Evolutionary conservation across 2,797 vertebrate genomes (phyloP), one percentile per base, ranked within the genome.

Genomic region (Hirundo rustica): DNA sequence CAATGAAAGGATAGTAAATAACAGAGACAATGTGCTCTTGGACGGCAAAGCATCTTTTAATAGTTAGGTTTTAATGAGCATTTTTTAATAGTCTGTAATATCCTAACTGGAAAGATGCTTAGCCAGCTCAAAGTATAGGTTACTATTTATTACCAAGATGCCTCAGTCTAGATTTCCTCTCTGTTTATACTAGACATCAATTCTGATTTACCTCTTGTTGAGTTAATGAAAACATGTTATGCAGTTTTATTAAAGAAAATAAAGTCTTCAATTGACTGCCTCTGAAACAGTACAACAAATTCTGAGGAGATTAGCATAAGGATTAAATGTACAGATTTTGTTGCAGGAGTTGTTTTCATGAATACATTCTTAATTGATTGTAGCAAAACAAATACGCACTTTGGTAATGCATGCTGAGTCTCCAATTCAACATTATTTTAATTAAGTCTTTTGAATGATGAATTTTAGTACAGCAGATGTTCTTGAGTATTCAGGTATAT

Each of bases 381-480:
- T 89, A 89, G 91, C 88, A 97, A 97, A 97, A 97, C 96, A 97
- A 97, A 97, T 96, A 95, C 25, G 2, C 83, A 88, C 96, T 97
- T 88, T 92, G 82, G 91, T 86, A 95, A 97, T 72, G 93, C 83
- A 51, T 11, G 73, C 89, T 50, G 94, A 95, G 95, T 78, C 84
- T 86, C 93, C 92, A 26, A 82, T 92, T 75, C 72, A 55, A 88
- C 27, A 53, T 87, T 95, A 71, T 96, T 97, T 96, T 97, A 97
- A 98, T 97, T 97, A 97, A 97, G 93, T 85, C 95, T 88, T 48
- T 95, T 95, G 91, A 93, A 91, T 54, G 85, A 94, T 84, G 91
- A 91, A 38, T 96, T 96, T 95, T 91, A 73, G 51, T 79, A 71
- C 74, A 96, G 85, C 97, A 97, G 97, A 97, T 96, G 97, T 88